Conservation (phyloP, 2,888 invertebrate species). For the Parnassius smintheus region DNA sequence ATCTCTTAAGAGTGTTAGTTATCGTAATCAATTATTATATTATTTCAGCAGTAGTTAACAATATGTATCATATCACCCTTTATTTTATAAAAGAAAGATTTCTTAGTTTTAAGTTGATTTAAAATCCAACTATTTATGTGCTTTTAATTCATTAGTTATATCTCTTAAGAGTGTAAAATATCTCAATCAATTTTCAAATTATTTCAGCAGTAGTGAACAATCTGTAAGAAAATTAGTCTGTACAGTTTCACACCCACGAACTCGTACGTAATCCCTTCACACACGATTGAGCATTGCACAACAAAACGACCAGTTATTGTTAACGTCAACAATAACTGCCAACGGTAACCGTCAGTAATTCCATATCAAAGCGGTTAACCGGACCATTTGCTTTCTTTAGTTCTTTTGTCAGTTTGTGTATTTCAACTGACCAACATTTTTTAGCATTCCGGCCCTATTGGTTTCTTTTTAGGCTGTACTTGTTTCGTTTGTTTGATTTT, state of each 20-base stretch:
- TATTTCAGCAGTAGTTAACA: neutral
- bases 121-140: too few species aligned
- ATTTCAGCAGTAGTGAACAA: neutral
- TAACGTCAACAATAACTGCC: constrained; percentile 42
- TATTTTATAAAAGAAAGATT: too few species aligned
- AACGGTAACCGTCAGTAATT: constrained; percentile 33
- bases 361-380: constrained; percentile 62
- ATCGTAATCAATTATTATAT: constrained; percentile 17
- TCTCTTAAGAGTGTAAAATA: neutral
- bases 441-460: constrained; percentile 31
- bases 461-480: constrained; percentile 29
- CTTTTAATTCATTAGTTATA: neutral
- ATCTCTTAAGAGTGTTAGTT: neutral
- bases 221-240: constrained; percentile 1
- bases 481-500: constrained; percentile 32
- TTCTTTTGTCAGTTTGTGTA: constrained; percentile 49
- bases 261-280: constrained; percentile 30
- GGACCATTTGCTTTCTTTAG: constrained; percentile 69
- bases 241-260: constrained; percentile 2
- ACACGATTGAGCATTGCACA: constrained; percentile 50
- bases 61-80: neutral
- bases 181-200: constrained; percentile 17
- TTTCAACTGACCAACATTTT: constrained; percentile 24
- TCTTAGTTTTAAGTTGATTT: too few species aligned
- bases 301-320: constrained; percentile 59